These are phyloP conservation scores for Drosophila chauvacae DNA, from an alignment of 1,140 invertebrate genomes.

Conservation along the genomic window DNA sequence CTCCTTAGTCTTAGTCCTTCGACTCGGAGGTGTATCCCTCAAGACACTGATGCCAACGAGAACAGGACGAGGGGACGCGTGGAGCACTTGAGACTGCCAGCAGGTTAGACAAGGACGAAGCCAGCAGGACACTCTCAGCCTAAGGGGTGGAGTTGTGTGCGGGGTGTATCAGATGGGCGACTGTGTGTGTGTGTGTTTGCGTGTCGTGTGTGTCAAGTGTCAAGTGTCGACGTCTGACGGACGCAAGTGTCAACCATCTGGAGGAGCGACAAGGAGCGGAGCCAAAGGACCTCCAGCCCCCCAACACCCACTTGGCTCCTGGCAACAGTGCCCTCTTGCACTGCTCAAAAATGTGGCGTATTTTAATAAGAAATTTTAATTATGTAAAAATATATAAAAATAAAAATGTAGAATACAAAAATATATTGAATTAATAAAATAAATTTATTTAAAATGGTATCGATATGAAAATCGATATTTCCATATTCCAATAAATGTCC, in stretches of 20 bases:
- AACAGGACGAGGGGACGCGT: constrained; percentile 11
- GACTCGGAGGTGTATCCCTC: constrained; percentile 28
- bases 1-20: constrained; percentile 6
- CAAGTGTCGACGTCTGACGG: constrained; percentile 71
- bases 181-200: constrained; percentile 19
- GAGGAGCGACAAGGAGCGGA: constrained; percentile 33
- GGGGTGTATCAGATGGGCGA: neutral
- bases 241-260: constrained; percentile 75
- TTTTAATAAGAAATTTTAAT: too few species aligned
- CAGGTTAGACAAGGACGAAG: constrained; percentile 26
- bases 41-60: constrained; percentile 22
- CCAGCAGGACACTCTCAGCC: constrained; percentile 16
- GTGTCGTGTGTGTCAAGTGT: constrained; percentile 67
- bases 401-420: neutral
- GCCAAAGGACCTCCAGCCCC: constrained; percentile 3
- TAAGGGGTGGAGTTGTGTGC: neutral
- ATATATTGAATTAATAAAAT: too few species aligned
- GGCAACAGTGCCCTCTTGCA: neutral
- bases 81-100: constrained; percentile 50
- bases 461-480: too few species aligned
- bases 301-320: constrained; percentile 5
- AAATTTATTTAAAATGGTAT: too few species aligned
- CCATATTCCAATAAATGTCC: too few species aligned
- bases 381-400: too few species aligned
- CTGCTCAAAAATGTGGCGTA: too few species aligned